Evolutionary conservation across 2,888 invertebrate genomes (phyloP), one percentile per base, ranked within the genome.

Genomic region (Cephalotes varians): DNA sequence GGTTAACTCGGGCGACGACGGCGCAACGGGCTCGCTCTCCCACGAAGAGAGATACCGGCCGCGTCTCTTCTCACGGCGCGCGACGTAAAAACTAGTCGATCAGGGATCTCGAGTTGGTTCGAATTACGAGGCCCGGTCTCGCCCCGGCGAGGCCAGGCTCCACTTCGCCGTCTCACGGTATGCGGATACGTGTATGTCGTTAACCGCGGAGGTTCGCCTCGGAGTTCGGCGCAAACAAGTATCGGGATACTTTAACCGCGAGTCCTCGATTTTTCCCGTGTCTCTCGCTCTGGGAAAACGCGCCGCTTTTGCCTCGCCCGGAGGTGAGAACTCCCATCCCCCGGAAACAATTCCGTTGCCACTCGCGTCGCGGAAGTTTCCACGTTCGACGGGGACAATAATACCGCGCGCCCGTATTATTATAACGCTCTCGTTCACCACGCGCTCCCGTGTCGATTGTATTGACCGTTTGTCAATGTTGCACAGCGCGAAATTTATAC

Each of bases 161-260:
- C 58, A 28, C n/a, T 40, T 40, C 12, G 40, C n/a, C 18, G 47
- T 3, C 62, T 40, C 44, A 34, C 18, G 31, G n/a, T 65, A 21
- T 44, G 34, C 65, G n/a, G 65, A 69, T 56, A 76, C n/a, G 25
- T 47, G 47, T 7, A 25, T 49, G 15, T 1, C 31, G 77, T 56
- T n/a, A 56, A 77, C 77, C 77, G 31, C 77, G 77, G n/a, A 54
- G 31, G n/a, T 18, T 54, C 34, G 54, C 10, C 25, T 10, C 6
- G 40, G 15, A 51, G 54, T 37, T 25, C n/a, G 47, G 31, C 7
- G 56, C 28, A 44, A 71, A 49, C 77, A 34, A 71, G 77, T 71
- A 77, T 79, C 56, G 71, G 44, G 77, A 71, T 56, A 54, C 21
- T 79, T 56, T 56, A 79, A 79, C 77, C 77, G 56, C 77, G 56